Base-by-base conservation (phyloP, 2,113 vertebrate species). In the Rhea americana region DNA sequence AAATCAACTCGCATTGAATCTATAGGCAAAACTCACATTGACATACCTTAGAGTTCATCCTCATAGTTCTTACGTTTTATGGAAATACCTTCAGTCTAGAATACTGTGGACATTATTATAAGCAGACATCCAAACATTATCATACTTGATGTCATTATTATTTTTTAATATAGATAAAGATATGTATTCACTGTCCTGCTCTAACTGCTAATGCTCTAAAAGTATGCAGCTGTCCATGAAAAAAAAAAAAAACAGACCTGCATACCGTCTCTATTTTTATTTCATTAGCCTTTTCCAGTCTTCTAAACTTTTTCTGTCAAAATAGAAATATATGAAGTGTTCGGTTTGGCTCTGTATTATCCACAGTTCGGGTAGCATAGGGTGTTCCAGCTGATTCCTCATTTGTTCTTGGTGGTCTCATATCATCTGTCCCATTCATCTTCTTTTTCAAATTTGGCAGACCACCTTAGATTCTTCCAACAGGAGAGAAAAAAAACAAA, bases 81-180 rank as follows among this genome's bases (percentile, higher is more conserved):
- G 56, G 48, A 93, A 94, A 87, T 78, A n/a, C 35, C n/a, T 58
- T 53, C 76, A 84, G 62, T 68, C 62, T 72, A 51, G 73, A 91
- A 74, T 91, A 82, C 61, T 35, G 63, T 72, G 28, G 74, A 58
- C 2, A 7, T 86, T 90, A 77, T 55, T 87, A 37, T 83, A 21
- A 62, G 50, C n/a, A 88, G 85, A 35, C 35, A 21, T 45, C 81
- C 61, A 95, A 90, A 82, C 90, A 61, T 75, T 68, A 94, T 85
- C 74, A 68, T 18, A 65, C 9, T 95, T 70, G 30, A 66, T 94
- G 83, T 74, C 47, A n/a, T 53, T 7, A 24, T 50, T 66, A 71
- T 72, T 75, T 91, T 85, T 94, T 82, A 66, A 78, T 81, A 20
- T 87, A 58, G 28, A 72, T 74, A 37, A 81, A 77, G 50, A 84